These are phyloP conservation scores for Penelope pileata DNA, from an alignment of 2,113 vertebrate genomes.

Conservation along the genomic window DNA sequence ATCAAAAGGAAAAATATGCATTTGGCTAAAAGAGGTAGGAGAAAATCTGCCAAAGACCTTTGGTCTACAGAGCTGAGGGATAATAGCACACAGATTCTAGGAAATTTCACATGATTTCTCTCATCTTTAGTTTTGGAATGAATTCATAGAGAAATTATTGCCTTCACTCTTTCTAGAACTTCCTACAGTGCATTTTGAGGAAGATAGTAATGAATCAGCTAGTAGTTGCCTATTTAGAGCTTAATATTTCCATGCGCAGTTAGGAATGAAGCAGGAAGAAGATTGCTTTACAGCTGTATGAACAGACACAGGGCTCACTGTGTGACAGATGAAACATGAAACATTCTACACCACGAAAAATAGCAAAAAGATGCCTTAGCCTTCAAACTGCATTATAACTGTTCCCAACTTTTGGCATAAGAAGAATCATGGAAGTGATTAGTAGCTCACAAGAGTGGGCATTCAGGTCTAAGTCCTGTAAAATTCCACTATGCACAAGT, in stretches of 20 bases:
- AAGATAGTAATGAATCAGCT: not conserved
- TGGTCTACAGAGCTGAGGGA: not conserved
- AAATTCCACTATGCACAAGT: not conserved
- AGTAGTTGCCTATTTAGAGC: not conserved
- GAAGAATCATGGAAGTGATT: not conserved
- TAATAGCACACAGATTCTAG: conserved; percentile 50
- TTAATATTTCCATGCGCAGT: not conserved
- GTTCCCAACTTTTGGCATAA: not conserved
- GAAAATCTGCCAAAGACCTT: conserved; percentile 28
- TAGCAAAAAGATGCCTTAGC: not conserved
- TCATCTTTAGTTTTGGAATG: conserved; percentile 30
- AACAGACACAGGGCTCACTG: not conserved
- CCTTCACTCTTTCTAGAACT: not conserved
- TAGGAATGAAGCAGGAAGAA: not conserved
- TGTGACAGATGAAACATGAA: not conserved
- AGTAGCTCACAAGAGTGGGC: not conserved
- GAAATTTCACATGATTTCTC: conserved; percentile 26
- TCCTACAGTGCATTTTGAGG: not conserved
- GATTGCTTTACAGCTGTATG: not conserved
- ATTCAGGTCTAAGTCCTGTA: not conserved
- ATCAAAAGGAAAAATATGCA: conserved; percentile 27
- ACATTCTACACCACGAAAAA: not conserved
- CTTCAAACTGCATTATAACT: not conserved
- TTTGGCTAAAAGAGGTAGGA: conserved; percentile 31
- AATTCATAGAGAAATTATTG: not conserved